Evolutionary conservation across 1,140 invertebrate genomes (phyloP).

Genomic region (Lasioglossum baleicum): DNA sequence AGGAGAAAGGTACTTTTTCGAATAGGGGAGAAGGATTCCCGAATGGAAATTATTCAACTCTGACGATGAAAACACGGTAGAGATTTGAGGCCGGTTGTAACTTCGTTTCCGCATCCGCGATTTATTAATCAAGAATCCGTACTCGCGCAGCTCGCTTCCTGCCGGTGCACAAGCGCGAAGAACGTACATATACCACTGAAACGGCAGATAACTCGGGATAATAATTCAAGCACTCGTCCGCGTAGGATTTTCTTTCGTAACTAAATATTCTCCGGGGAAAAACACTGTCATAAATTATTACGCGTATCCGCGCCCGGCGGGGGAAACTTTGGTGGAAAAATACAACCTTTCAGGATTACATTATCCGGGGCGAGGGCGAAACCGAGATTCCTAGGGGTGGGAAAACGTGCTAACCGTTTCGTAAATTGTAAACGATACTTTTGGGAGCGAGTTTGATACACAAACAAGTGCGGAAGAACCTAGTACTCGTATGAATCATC

Average conservation of each 20-base stretch:
- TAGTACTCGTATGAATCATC: too few relatives aligned
- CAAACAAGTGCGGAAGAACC: too few relatives aligned
- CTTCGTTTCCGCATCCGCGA: slow-evolving; percentile 27
- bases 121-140: slow-evolving; percentile 36
- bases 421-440: too few relatives aligned
- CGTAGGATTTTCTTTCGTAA: slow-evolving; percentile 34
- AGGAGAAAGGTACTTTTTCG: not conserved
- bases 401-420: too few relatives aligned
- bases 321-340: slow-evolving; percentile 13
- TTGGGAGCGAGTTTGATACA: too few relatives aligned
- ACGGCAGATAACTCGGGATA: slow-evolving; percentile 33
- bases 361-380: not conserved
- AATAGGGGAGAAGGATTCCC: too few relatives aligned
- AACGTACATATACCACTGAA: slow-evolving; percentile 1
- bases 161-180: not conserved
- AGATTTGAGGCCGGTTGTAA: not conserved
- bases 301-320: not conserved
- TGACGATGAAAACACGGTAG: not conserved
- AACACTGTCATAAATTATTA: slow-evolving; percentile 44
- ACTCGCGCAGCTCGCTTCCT: not conserved
- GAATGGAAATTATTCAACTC: not conserved
- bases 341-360: slow-evolving; percentile 31
- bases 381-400: too few relatives aligned
- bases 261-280: slow-evolving; percentile 41
- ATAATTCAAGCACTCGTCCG: slow-evolving; percentile 35